phyloP scores from a whole-genome alignment of 2,113 vertebrate genomes.

The Pelodiscus sinensis region DNA sequence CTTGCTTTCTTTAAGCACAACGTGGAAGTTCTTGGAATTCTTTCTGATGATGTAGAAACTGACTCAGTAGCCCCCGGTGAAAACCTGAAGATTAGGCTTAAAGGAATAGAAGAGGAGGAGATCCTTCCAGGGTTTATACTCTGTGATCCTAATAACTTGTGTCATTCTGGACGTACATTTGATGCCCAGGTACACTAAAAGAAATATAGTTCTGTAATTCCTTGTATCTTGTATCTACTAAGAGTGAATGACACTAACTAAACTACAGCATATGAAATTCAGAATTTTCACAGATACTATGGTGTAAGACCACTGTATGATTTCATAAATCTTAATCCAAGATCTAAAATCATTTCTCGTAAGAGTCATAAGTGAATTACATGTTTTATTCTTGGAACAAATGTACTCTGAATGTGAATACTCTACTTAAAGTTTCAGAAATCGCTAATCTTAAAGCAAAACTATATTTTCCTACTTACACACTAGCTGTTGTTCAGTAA shows the following conservation, averaged over 20 bases:
- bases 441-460: neutral
- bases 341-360: neutral
- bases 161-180: constrained; percentile 98
- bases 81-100: constrained; percentile 97
- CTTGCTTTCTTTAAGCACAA: constrained; percentile 87
- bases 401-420: neutral
- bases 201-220: neutral
- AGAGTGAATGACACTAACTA: neutral
- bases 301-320: neutral
- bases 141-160: constrained; percentile 96
- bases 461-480: neutral
- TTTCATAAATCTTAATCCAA: neutral
- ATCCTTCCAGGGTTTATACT: constrained; percentile 99
- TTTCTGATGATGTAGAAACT: constrained; percentile 98
- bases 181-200: constrained; percentile 90
- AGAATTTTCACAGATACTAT: neutral
- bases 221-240: neutral
- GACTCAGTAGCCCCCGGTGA: constrained; percentile 95
- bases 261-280: neutral
- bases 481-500: neutral
- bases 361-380: neutral
- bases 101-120: constrained; percentile 99
- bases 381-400: neutral
- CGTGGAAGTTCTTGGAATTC: constrained; percentile 95
- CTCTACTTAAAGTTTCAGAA: neutral